A percentile compares a stretch with the other conserved stretches of the same genome.
Evolutionary conservation across 2,113 vertebrate genomes (phyloP).

Genomic region (Heterotis niloticus): DNA sequence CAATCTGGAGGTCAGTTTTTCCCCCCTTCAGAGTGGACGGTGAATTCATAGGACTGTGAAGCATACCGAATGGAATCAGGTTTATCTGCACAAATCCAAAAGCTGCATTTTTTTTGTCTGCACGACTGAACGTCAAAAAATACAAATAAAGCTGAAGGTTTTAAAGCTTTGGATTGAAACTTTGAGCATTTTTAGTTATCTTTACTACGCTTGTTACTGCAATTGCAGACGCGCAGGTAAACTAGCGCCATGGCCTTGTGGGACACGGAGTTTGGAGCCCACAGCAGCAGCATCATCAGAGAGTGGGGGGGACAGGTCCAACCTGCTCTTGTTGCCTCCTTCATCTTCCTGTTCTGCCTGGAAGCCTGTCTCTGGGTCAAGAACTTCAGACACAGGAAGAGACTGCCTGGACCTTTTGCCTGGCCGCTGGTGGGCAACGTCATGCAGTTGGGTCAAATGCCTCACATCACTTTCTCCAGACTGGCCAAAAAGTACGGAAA

Average conservation of each 20-base stretch:
- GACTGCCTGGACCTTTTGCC: conserved; percentile 68
- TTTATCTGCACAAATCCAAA: background rate
- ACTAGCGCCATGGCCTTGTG: conserved; percentile 50
- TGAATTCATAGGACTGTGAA: background rate
- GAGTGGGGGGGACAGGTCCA: conserved; percentile 55
- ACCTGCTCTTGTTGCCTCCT: conserved; percentile 60
- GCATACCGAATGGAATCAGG: background rate
- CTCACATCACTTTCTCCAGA: conserved; percentile 67
- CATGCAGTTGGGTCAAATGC: conserved; percentile 76
- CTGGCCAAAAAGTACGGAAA: conserved; percentile 69
- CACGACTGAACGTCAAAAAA: background rate
- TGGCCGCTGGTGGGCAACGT: conserved; percentile 77
- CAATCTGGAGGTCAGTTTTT: background rate
- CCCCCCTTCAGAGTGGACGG: no score
- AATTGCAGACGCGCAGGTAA: conserved; percentile 15
- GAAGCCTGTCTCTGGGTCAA: conserved; percentile 64
- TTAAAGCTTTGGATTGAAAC: background rate
- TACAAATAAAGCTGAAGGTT: background rate
- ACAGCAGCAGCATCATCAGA: conserved; percentile 63
- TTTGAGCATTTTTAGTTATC: conserved; percentile 15
- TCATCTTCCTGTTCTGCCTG: conserved; percentile 63
- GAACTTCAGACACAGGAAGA: conserved; percentile 51
- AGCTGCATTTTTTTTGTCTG: background rate
- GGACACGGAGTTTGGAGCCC: conserved; percentile 60
- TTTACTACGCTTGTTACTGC: background rate